phyloP scores from a whole-genome alignment of 2,888 invertebrate genomes.

The Dorcus parallelipipedus region DNA sequence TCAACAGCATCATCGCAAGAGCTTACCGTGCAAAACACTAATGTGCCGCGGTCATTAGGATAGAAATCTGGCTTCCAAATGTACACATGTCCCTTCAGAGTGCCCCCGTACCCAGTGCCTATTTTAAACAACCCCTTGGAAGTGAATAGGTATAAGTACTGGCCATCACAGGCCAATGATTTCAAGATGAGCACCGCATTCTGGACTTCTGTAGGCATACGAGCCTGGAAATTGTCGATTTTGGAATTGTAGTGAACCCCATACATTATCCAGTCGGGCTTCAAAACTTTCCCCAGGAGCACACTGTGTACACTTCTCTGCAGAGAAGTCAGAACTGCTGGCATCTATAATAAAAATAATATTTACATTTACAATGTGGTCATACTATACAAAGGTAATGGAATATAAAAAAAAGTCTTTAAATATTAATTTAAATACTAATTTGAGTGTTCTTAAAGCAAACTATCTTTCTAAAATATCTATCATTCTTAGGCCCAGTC shows the following conservation, averaged over 20 bases:
- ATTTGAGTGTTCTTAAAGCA: too few species aligned
- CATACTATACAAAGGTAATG: too few species aligned
- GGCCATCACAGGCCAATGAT: constrained; percentile 85
- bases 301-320: constrained; percentile 89
- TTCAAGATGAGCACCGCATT: constrained; percentile 50
- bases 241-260: constrained; percentile 79
- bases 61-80: constrained; percentile 79
- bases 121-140: constrained; percentile 86
- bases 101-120: constrained; percentile 92
- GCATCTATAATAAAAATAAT: constrained; percentile 59
- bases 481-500: too few species aligned
- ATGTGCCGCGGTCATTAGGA: constrained; percentile 77
- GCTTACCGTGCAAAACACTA: constrained; percentile 81
- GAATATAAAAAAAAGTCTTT: too few species aligned
- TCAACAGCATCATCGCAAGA: constrained; percentile 12
- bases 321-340: constrained; percentile 76
- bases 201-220: constrained; percentile 51
- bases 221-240: constrained; percentile 64
- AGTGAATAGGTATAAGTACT: constrained; percentile 82
- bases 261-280: constrained; percentile 85
- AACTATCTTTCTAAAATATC: too few species aligned
- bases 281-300: constrained; percentile 75
- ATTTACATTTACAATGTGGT: not conserved
- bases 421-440: too few species aligned
- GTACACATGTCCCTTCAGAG: constrained; percentile 88